phyloP scores from a whole-genome alignment of 2,888 invertebrate genomes.

The Pantelozetes paolii region DNA sequence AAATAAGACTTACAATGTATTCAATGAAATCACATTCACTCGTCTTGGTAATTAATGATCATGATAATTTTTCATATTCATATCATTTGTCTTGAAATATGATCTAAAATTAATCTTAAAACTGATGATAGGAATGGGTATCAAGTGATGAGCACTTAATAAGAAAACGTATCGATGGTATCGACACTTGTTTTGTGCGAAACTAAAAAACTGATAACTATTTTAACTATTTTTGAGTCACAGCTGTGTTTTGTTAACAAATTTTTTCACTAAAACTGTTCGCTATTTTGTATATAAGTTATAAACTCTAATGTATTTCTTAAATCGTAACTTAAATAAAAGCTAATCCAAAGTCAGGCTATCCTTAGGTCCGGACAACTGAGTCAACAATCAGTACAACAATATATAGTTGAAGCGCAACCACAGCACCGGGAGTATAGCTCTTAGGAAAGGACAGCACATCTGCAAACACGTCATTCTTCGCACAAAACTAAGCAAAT shows the following conservation, averaged over 20 bases:
- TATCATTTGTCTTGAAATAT: too few relatives aligned
- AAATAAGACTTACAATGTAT: too few relatives aligned
- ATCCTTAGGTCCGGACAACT: slow-evolving; percentile 20
- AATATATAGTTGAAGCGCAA: neutral
- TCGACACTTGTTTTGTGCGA: neutral
- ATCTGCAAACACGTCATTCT: slow-evolving; percentile 16
- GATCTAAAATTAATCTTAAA: too few relatives aligned
- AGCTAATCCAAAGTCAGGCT: slow-evolving; percentile 30
- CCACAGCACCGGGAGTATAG: neutral
- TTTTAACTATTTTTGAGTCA: neutral
- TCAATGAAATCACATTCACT: too few relatives aligned
- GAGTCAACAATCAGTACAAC: slow-evolving; percentile 29
- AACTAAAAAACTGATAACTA: neutral
- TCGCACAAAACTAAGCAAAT: neutral
- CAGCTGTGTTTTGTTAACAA: slow-evolving; percentile 23
- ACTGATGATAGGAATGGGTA: too few relatives aligned
- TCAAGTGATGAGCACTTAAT: too few relatives aligned
- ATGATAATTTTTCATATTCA: too few relatives aligned
- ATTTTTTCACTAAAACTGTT: neutral
- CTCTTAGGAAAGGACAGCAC: slow-evolving; percentile 12
- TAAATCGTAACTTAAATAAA: slow-evolving; percentile 30
- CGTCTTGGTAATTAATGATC: too few relatives aligned
- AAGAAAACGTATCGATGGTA: too few relatives aligned
- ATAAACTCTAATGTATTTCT: slow-evolving; percentile 17
- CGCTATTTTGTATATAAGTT: slow-evolving; percentile 13